Percentiles rank a stretch among this genome's conserved stretches.
phyloP scores from a whole-genome alignment of 2,888 invertebrate genomes.

The Drosophila prolongata region DNA sequence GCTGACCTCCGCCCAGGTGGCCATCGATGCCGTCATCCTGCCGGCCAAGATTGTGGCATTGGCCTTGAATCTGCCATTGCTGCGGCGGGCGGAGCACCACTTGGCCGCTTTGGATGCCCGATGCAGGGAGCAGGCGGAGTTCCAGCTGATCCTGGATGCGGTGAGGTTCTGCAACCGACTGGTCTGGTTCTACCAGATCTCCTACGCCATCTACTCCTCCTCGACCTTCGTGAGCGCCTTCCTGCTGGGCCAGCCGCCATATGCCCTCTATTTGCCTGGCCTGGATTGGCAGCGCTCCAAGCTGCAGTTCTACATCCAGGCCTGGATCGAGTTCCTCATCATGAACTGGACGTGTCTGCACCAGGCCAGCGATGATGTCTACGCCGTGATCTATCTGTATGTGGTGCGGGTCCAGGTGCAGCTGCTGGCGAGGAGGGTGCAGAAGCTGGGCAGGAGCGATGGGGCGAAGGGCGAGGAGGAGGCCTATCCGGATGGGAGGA shows the following conservation, averaged over 20 bases:
- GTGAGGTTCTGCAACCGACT: conserved; percentile 51
- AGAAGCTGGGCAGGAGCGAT: conserved; percentile 17
- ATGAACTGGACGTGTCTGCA: conserved; percentile 47
- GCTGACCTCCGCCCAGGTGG: conserved; percentile 64
- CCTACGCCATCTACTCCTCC: conserved; percentile 46
- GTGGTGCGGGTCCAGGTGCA: conserved; percentile 49
- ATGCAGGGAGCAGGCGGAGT: conserved; percentile 43
- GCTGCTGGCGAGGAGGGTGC: conserved; percentile 43
- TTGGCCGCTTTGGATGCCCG: conserved; percentile 53
- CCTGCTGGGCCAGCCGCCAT: conserved; percentile 47
- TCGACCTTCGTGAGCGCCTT: conserved; percentile 44
- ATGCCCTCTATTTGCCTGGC: conserved; percentile 52
- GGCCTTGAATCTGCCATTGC: conserved; percentile 21
- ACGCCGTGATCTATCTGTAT: conserved; percentile 53
- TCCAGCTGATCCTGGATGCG: conserved; percentile 30
- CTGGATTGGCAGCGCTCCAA: conserved; percentile 55
- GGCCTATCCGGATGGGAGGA: not conserved
- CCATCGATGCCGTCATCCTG: conserved; percentile 54
- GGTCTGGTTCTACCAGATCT: conserved; percentile 47
- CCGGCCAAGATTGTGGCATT: conserved; percentile 51
- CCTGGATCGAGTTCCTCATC: conserved; percentile 44
- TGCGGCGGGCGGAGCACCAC: conserved; percentile 39
- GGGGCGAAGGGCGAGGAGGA: not conserved
- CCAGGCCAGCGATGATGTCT: conserved; percentile 51
- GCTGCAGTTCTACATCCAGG: conserved; percentile 48